Base-by-base conservation (phyloP, 1,140 invertebrate species). In the Riptortus pedestris region DNA sequence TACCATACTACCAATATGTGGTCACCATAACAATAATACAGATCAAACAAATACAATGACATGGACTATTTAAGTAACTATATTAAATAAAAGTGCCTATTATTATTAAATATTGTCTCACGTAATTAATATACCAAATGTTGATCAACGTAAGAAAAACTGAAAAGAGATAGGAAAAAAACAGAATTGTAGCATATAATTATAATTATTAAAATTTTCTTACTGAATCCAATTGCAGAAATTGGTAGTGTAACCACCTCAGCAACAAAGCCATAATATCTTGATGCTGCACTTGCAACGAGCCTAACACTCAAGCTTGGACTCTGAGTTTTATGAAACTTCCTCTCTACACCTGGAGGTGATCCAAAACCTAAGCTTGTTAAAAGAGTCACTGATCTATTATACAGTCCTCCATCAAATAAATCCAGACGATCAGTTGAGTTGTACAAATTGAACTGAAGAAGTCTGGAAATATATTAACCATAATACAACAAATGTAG, bases 161-260 rank as follows among this genome's bases (percentile, higher is more conserved):
- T n/a, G n/a, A n/a, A n/a, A n/a, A n/a, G n/a, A n/a, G n/a, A n/a
- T n/a, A n/a, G n/a, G n/a, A n/a, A n/a, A n/a, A n/a, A n/a, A n/a
- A n/a, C n/a, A n/a, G n/a, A n/a, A n/a, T n/a, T n/a, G n/a, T n/a
- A n/a, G n/a, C n/a, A n/a, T n/a, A n/a, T n/a, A n/a, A n/a, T n/a
- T n/a, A n/a, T n/a, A n/a, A n/a, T n/a, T n/a, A n/a, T n/a, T n/a
- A n/a, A n/a, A n/a, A n/a, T n/a, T n/a, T n/a, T n/a, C 85, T 85
- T 78, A 91, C 90, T 88, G 70, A 91, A 86, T 71, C 89, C 88
- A 72, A 93, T 86, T 16, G 88, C 85, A 38, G 91, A 90, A 69
- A 93, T 90, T 0, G 96, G 96, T 22, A 98, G 75, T 0, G 93
- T 96, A 0, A 98, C 85, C 61, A 99, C 83, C 79, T 99, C 96